Percentiles rank a stretch among this genome's conserved stretches.
These are phyloP conservation scores for Seladonia tumulorum DNA, from an alignment of 2,888 invertebrate genomes.

Conservation along the genomic window DNA sequence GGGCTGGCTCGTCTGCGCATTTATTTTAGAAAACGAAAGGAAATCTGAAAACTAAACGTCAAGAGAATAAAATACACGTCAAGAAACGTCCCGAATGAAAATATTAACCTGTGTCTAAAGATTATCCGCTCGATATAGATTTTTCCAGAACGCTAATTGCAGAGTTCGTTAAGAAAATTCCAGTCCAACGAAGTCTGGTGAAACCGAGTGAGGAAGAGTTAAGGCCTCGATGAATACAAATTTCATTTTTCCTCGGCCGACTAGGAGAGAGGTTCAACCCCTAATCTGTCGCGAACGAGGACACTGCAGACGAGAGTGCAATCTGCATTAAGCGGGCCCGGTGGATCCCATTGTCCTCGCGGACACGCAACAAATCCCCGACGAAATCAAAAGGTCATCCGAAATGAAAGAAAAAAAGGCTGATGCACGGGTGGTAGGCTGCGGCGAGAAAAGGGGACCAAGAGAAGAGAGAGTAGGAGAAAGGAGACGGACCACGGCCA, in stretches of 20 bases:
- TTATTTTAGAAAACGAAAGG: not conserved
- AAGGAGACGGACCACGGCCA: conserved; percentile 56
- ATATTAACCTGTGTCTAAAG: not conserved
- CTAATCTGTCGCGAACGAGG: not conserved
- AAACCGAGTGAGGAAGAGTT: not conserved
- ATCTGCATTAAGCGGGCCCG: not conserved
- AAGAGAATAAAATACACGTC: not conserved
- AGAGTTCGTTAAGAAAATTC: not conserved
- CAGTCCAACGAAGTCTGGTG: not conserved
- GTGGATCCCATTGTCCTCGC: conserved; percentile 9
- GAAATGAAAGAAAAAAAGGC: conserved; percentile 1
- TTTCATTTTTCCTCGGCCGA: conserved; percentile 4
- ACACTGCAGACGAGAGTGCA: not conserved
- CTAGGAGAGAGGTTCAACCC: not conserved
- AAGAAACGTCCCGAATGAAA: not conserved
- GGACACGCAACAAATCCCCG: conserved; percentile 6
- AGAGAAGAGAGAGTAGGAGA: not conserved
- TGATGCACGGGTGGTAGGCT: not conserved
- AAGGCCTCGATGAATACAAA: not conserved
- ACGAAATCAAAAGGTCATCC: conserved; percentile 3
- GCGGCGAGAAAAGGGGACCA: not conserved
- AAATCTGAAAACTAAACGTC: not conserved
- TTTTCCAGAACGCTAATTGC: not conserved
- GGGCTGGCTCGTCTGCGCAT: not conserved
- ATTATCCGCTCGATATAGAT: not conserved